Conservation (phyloP, 2,113 vertebrate species). For the Cyanocitta stelleri region DNA sequence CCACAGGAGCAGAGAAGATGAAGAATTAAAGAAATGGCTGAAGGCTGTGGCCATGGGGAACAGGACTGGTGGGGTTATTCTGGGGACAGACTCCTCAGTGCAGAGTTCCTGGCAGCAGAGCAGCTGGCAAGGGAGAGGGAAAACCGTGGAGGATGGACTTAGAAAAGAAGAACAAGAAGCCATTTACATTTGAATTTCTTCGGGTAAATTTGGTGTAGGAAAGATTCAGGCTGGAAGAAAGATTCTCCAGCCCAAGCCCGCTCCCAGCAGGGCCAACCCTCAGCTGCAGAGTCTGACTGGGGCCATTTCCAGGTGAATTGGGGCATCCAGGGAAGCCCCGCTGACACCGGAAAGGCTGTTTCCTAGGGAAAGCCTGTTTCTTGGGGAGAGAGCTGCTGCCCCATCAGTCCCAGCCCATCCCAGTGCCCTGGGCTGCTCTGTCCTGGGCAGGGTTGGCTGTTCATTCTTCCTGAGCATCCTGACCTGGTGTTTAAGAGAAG, state of each 20-base stretch:
- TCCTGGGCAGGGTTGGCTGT: background rate
- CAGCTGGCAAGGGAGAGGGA: background rate
- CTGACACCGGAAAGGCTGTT: fast-evolving
- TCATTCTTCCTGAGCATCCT: background rate
- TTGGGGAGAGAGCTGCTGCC: background rate
- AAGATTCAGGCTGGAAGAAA: background rate
- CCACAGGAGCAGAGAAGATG: background rate
- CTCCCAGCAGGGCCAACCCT: background rate
- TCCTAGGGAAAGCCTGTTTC: background rate
- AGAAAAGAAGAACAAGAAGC: background rate
- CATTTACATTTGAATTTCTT: background rate
- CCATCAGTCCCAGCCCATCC: background rate
- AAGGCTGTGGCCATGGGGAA: fast-evolving
- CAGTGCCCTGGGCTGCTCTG: background rate
- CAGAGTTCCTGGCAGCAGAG: background rate
- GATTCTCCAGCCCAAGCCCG: fast-evolving
- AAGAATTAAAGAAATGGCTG: background rate
- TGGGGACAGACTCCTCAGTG: background rate
- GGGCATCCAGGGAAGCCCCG: background rate
- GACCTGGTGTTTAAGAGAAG: background rate
- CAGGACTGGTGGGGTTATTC: background rate
- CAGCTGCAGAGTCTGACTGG: background rate
- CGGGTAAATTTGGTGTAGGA: background rate
- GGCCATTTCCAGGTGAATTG: fast-evolving
- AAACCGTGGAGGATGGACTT: background rate